Percentiles rank a stretch among this genome's conserved stretches.
These are phyloP conservation scores for Drosophila tripunctata DNA, from an alignment of 2,888 invertebrate species.

Conservation along the genomic window DNA sequence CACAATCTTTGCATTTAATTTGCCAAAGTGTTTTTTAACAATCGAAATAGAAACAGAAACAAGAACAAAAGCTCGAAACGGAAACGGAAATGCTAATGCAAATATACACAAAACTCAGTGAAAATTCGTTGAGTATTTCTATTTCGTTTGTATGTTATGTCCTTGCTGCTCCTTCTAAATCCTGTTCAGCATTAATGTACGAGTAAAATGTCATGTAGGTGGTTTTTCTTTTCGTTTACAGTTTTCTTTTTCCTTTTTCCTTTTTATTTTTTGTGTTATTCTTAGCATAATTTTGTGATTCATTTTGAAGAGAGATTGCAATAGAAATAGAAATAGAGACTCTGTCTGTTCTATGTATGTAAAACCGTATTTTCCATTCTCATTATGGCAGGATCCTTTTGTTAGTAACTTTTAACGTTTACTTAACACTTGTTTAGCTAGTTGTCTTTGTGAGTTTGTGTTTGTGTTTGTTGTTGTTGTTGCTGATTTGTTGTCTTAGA, in stretches of 20 bases:
- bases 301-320: constrained; percentile 16
- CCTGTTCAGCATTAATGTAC: constrained; percentile 4
- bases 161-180: constrained; percentile 15
- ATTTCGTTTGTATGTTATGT: constrained; percentile 20
- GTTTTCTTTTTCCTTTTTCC: constrained; percentile 9
- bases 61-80: too few relatives aligned
- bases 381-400: constrained; percentile 80
- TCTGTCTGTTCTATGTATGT: constrained; percentile 51
- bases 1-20: constrained; percentile 33
- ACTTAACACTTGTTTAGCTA: constrained; percentile 49
- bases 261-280: constrained; percentile 27
- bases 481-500: constrained; percentile 13
- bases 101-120: constrained; percentile 40
- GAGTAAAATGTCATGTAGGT: constrained; percentile 37
- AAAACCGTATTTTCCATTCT: constrained; percentile 76
- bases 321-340: constrained; percentile 43
- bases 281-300: constrained; percentile 43
- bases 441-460: constrained; percentile 19
- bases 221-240: constrained; percentile 26
- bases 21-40: constrained; percentile 21
- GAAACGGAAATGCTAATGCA: constrained; percentile 29
- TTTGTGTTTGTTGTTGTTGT: constrained; percentile 12
- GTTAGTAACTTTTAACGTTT: constrained; percentile 76
- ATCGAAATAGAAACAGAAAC: constrained; percentile 29
- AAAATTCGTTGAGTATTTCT: constrained; percentile 32